A percentile compares a stretch with the other conserved stretches of the same genome.
phyloP scores from a whole-genome alignment of 2,797 vertebrate genomes.

The Liparis tanakae region DNA sequence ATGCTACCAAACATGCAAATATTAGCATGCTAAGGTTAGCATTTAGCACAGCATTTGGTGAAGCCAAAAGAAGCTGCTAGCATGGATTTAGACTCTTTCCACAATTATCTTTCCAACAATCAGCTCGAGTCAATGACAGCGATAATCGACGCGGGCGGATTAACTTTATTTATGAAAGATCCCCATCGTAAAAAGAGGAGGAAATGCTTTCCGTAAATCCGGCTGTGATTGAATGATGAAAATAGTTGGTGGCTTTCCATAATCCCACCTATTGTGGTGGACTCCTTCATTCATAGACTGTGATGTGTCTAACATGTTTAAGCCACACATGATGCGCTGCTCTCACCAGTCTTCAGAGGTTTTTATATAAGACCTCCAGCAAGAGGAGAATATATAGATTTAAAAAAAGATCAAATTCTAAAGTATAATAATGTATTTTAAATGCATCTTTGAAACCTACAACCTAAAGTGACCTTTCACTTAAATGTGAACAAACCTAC shows the following conservation, averaged over 20 bases:
- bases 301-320: conserved; percentile 5
- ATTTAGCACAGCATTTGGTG: background rate
- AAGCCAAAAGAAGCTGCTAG: background rate
- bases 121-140: background rate
- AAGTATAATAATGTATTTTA: conserved; percentile 20
- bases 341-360: background rate
- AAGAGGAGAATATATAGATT: conserved; percentile 16
- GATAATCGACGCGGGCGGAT: background rate
- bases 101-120: background rate
- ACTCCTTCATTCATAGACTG: conserved; percentile 18
- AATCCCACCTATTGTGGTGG: conserved; percentile 4
- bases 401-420: conserved; percentile 11
- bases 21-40: background rate
- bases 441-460: conserved; percentile 34
- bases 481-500: conserved; percentile 47
- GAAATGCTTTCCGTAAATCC: background rate
- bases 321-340: conserved; percentile 22
- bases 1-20: background rate
- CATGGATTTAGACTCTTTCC: background rate
- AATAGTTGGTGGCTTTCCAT: conserved; percentile 20
- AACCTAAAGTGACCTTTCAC: conserved; percentile 49
- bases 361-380: conserved; percentile 7
- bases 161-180: background rate
- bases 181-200: background rate
- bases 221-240: background rate